Evolutionary conservation across 2,113 vertebrate species (phyloP).

Genomic region (Delphinus delphis): DNA sequence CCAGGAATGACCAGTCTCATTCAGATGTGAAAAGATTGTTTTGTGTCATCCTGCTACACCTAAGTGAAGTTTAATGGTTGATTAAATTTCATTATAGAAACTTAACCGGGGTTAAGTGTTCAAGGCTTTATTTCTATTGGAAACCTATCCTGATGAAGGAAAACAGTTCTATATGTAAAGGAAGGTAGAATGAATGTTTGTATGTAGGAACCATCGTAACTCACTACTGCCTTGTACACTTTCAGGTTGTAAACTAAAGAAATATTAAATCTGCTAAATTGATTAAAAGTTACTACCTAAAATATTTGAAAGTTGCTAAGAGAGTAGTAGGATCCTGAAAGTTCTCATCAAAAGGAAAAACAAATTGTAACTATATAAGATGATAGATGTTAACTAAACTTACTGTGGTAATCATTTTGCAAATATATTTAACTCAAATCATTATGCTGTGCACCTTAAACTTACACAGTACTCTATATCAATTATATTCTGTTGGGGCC

Average conservation of each 20-base stretch:
- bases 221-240: background rate
- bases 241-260: constrained; percentile 1
- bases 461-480: background rate
- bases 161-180: background rate
- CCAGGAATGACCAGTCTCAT: background rate
- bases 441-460: background rate
- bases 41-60: background rate
- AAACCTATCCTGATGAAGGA: background rate
- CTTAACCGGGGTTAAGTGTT: background rate
- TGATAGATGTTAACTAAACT: background rate
- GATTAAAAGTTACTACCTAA: constrained; percentile 33
- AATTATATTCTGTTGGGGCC: background rate
- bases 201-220: background rate
- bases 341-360: background rate
- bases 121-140: background rate
- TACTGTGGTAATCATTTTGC: background rate
- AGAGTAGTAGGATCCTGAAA: background rate
- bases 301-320: background rate
- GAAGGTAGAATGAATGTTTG: background rate
- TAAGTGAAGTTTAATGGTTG: background rate
- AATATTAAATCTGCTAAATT: background rate
- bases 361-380: background rate
- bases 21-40: constrained; percentile 11
- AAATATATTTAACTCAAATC: background rate
- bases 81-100: background rate